These are phyloP conservation scores for Oncorhynchus tshawytscha DNA, from an alignment of 2,113 vertebrate species.

Conservation along the genomic window DNA sequence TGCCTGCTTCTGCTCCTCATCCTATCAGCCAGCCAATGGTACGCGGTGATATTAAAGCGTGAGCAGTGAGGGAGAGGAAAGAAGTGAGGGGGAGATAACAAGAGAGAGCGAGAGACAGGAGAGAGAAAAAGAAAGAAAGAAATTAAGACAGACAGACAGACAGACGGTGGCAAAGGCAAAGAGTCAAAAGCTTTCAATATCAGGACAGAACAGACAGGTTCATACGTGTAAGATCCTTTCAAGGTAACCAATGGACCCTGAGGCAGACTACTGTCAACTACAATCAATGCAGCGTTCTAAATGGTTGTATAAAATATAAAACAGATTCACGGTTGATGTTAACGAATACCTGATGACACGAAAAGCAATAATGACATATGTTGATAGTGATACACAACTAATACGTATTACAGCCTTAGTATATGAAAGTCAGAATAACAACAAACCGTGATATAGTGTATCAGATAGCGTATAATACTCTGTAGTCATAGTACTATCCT, in stretches of 20 bases:
- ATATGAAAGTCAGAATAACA: neutral
- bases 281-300: neutral
- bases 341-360: neutral
- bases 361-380: neutral
- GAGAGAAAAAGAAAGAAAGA: slow-evolving; percentile 1
- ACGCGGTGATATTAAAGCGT: slow-evolving; percentile 45
- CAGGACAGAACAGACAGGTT: neutral
- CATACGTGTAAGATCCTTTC: neutral
- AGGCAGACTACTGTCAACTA: neutral
- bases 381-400: neutral
- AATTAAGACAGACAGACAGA: neutral
- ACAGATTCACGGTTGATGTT: neutral
- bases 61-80: slow-evolving; percentile 20
- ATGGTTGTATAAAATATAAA: neutral
- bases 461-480: neutral
- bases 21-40: slow-evolving; percentile 73
- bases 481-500: slow-evolving; percentile 20
- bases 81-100: neutral
- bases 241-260: neutral
- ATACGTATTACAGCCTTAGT: neutral
- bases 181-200: neutral
- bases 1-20: slow-evolving; percentile 96
- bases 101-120: neutral
- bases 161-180: neutral
- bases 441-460: neutral